Evolutionary conservation across 2,113 vertebrate genomes (phyloP).

Genomic region (Bufo gargarizans): DNA sequence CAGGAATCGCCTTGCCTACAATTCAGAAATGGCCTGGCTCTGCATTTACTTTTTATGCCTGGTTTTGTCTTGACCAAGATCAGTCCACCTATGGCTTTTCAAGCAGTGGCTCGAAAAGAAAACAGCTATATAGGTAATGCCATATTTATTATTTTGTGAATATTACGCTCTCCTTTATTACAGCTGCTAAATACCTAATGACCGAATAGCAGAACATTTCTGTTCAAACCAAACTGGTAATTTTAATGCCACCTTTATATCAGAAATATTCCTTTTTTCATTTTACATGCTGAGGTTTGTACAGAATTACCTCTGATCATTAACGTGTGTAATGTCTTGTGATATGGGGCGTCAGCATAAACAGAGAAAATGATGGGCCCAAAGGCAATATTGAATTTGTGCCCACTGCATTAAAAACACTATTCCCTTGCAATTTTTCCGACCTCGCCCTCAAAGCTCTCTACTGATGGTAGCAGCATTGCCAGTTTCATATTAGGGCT

Average conservation of each 20-base stretch:
- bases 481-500: not conserved
- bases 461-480: too few relatives aligned
- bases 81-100: conserved; percentile 69
- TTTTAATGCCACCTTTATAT: not conserved
- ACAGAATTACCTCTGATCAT: not conserved
- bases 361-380: too few relatives aligned
- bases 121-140: conserved; percentile 93
- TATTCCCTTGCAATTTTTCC: not conserved
- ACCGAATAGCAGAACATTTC: not conserved
- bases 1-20: conserved; percentile 88
- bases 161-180: not conserved
- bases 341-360: too few relatives aligned
- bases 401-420: not conserved
- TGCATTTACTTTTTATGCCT: conserved; percentile 91
- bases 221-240: too few relatives aligned
- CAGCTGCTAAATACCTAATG: not conserved
- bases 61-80: conserved; percentile 95
- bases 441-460: not conserved
- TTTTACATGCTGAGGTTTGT: not conserved
- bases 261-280: not conserved
- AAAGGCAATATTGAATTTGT: not conserved
- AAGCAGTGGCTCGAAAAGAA: conserved; percentile 88
- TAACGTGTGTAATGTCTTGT: too few relatives aligned
- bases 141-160: not conserved
- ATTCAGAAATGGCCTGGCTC: conserved; percentile 91